A percentile compares a stretch with the other conserved stretches of the same genome.
Evolutionary conservation across 2,797 vertebrate species (phyloP).

Genomic region (Thamnophis elegans): DNA sequence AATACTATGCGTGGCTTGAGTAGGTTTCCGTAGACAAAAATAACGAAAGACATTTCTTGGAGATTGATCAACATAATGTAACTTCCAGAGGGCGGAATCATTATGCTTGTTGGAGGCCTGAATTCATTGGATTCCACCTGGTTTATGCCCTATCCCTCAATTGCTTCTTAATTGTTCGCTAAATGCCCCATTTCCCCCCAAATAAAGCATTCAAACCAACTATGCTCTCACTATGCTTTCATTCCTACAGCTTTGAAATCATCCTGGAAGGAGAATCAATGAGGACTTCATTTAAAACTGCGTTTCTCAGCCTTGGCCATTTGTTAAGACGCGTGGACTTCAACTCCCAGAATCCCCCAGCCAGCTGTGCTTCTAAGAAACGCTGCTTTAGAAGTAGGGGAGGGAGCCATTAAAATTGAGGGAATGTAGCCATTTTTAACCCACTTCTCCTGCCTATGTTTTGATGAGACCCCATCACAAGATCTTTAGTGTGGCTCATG

Average conservation of each 20-base stretch:
- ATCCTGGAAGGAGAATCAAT: background rate
- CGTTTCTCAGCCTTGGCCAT: background rate
- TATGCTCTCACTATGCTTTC: background rate
- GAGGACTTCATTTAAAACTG: background rate
- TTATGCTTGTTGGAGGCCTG: background rate
- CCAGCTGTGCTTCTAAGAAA: background rate
- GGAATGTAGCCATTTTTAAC: background rate
- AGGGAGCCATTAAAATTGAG: background rate
- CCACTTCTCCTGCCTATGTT: too few species aligned
- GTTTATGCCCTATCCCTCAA: background rate
- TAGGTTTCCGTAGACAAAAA: background rate
- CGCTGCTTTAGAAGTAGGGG: background rate
- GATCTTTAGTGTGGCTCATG: background rate
- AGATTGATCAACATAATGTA: background rate
- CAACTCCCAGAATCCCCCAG: background rate
- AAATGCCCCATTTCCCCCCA: background rate
- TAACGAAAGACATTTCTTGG: too few species aligned
- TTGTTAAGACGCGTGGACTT: background rate
- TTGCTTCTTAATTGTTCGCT: slow-evolving; percentile 2
- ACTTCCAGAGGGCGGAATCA: background rate
- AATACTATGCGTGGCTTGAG: background rate
- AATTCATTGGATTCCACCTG: background rate
- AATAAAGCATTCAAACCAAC: background rate
- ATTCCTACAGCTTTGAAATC: background rate
- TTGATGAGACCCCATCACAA: background rate